Conservation (phyloP, 2,113 vertebrate genomes). For the Phainopepla nitens region DNA sequence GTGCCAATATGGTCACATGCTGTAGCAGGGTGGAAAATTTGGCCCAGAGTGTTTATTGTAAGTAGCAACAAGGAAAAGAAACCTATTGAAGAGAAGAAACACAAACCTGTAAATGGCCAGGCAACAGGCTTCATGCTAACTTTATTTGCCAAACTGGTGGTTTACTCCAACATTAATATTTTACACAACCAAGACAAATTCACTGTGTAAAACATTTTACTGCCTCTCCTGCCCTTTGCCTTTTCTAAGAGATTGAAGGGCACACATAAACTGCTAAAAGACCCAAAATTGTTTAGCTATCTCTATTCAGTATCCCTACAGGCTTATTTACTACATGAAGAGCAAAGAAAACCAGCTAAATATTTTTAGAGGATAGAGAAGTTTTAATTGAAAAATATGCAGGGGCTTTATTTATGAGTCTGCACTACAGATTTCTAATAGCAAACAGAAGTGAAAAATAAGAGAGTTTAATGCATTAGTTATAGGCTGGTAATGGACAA, state of each 20-base stretch:
- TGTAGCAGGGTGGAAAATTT: background rate
- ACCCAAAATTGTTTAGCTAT: background rate
- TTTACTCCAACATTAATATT: background rate
- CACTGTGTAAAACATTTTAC: slow-evolving; percentile 1
- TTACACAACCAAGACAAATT: background rate
- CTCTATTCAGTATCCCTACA: background rate
- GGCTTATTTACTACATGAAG: slow-evolving; percentile 1
- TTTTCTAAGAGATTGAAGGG: background rate
- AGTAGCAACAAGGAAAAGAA: background rate
- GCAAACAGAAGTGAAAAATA: slow-evolving; percentile 32
- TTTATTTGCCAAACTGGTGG: slow-evolving; percentile 4
- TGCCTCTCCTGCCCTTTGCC: background rate
- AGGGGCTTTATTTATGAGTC: background rate
- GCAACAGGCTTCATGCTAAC: background rate
- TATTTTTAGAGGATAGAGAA: background rate
- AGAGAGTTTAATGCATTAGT: background rate
- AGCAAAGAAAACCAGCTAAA: background rate
- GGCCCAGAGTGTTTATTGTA: background rate
- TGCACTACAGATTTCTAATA: background rate
- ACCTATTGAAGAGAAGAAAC: background rate
- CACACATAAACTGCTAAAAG: background rate
- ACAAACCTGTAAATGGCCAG: slow-evolving; percentile 18
- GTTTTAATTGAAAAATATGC: slow-evolving; percentile 2
- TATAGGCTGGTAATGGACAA: slow-evolving; percentile 1
- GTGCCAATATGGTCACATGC: background rate